These are phyloP conservation scores for Harpalus rubripes DNA, from an alignment of 2,888 invertebrate species.

Conservation along the genomic window DNA sequence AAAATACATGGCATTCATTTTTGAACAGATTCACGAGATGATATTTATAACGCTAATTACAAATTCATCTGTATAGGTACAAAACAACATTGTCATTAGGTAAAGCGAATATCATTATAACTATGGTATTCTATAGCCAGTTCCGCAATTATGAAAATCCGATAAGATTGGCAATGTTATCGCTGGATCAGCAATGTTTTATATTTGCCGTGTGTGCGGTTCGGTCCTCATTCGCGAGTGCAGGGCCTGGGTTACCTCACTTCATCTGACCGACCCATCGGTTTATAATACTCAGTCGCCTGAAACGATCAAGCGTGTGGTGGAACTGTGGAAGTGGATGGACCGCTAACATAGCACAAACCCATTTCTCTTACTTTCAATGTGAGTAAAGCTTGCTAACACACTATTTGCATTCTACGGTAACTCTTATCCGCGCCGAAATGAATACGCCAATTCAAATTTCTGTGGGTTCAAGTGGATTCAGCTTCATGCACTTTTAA, in stretches of 20 bases:
- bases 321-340: slow-evolving; percentile 52
- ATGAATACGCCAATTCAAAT: neutral
- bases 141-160: slow-evolving; percentile 29
- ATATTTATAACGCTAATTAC: neutral
- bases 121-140: neutral
- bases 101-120: slow-evolving; percentile 1
- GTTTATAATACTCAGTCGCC: slow-evolving; percentile 7
- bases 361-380: slow-evolving; percentile 65
- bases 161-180: slow-evolving; percentile 21
- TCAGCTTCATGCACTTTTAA: neutral
- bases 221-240: slow-evolving; percentile 24
- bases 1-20: neutral
- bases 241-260: slow-evolving; percentile 25
- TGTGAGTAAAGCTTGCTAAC: slow-evolving; percentile 61
- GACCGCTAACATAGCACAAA: slow-evolving; percentile 35
- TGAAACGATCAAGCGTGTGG: slow-evolving; percentile 44
- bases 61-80: neutral
- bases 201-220: slow-evolving; percentile 10
- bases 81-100: slow-evolving; percentile 32
- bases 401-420: slow-evolving; percentile 33
- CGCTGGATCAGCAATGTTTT: slow-evolving; percentile 6
- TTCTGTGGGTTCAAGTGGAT: neutral
- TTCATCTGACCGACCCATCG: slow-evolving; percentile 13
- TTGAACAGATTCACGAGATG: neutral
- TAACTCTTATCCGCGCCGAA: neutral